Percentiles rank a stretch among this genome's conserved stretches.
phyloP scores from a whole-genome alignment of 2,797 vertebrate species.

The Amblyopsis hoosieri region DNA sequence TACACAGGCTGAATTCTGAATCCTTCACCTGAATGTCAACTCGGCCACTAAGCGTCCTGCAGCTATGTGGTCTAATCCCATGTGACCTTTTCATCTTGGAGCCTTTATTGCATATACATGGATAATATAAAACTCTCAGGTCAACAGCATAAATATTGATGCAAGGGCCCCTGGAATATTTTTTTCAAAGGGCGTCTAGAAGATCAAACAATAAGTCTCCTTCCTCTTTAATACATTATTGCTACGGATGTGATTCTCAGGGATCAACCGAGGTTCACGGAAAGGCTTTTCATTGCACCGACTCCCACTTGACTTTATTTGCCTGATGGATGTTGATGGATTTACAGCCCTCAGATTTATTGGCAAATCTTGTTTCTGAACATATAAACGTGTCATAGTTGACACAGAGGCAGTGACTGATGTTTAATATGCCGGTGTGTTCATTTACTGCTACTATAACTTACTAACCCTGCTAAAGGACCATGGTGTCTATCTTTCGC shows the following conservation, averaged over 20 bases:
- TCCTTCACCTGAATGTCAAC: conserved; percentile 54
- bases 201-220: conserved; percentile 9
- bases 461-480: neutral
- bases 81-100: conserved; percentile 54
- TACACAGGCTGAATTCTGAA: conserved; percentile 18
- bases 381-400: conserved; percentile 11
- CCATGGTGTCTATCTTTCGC: conserved; percentile 2
- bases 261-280: neutral
- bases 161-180: conserved; percentile 23
- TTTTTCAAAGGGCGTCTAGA: conserved; percentile 46
- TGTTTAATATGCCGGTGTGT: neutral
- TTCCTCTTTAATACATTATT: conserved; percentile 6
- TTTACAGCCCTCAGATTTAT: conserved; percentile 13
- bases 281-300: conserved; percentile 9
- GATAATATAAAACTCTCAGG: conserved; percentile 47
- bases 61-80: conserved; percentile 50
- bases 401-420: conserved; percentile 9
- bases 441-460: neutral
- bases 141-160: conserved; percentile 61
- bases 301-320: conserved; percentile 4
- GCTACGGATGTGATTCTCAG: conserved; percentile 1
- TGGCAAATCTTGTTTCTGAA: conserved; percentile 20
- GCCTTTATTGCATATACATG: conserved; percentile 64
- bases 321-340: neutral
- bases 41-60: conserved; percentile 39